Percentiles rank a stretch among this genome's conserved stretches.
Conservation (phyloP, 2,888 invertebrate genomes). For the Cyclophora albipunctata region DNA sequence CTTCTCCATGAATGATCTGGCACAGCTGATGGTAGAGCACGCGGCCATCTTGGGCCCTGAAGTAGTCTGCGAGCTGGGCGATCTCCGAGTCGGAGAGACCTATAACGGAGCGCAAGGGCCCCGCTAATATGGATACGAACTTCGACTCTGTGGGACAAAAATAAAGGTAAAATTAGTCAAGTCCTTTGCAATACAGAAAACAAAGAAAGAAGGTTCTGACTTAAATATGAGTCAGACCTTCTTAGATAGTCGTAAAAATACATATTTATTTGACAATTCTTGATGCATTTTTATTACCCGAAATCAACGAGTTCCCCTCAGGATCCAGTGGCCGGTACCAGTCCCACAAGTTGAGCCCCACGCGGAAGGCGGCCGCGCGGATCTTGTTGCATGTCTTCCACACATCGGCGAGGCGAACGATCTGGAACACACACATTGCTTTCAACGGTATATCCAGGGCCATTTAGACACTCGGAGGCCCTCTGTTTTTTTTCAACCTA, state of each 20-base stretch:
- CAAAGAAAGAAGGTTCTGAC: no score
- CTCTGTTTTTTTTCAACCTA: no score
- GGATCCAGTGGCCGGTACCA: slow-evolving; percentile 82
- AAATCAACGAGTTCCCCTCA: slow-evolving; percentile 79
- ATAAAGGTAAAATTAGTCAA: not conserved
- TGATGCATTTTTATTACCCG: slow-evolving; percentile 48
- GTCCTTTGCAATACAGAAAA: not conserved
- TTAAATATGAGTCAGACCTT: no score
- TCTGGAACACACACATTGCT: slow-evolving; percentile 31
- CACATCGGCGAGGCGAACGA: slow-evolving; percentile 77
- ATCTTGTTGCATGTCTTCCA: slow-evolving; percentile 90
- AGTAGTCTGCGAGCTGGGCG: slow-evolving; percentile 83
- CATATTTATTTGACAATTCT: no score
- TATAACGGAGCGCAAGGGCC: slow-evolving; percentile 78
- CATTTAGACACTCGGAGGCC: no score
- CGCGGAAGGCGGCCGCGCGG: slow-evolving; percentile 82
- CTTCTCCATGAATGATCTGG: slow-evolving; percentile 81
- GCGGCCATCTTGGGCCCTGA: slow-evolving; percentile 85
- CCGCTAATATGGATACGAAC: slow-evolving; percentile 82
- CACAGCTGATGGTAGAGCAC: slow-evolving; percentile 85
- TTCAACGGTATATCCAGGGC: not conserved
- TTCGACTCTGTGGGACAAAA: slow-evolving; percentile 74
- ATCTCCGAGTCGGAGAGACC: slow-evolving; percentile 84
- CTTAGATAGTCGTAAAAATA: no score
- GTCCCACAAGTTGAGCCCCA: slow-evolving; percentile 82